A percentile compares a stretch with the other conserved stretches of the same genome.
Evolutionary conservation across 2,113 vertebrate species (phyloP).

Genomic region (Platichthys stellatus): DNA sequence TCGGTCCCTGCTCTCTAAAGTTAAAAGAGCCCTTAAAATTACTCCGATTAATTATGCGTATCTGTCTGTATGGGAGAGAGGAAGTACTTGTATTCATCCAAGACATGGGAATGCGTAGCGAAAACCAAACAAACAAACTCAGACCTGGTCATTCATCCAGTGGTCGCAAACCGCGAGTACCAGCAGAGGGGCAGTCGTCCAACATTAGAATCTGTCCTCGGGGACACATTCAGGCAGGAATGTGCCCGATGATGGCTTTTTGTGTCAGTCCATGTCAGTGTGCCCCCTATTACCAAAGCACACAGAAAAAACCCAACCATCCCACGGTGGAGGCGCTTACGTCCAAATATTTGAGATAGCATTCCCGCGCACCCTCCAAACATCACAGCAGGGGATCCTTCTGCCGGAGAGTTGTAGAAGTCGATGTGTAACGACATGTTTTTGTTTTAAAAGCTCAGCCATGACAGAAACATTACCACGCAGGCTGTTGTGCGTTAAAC

Average conservation of each 20-base stretch:
- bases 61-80: constrained; percentile 77
- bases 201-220: constrained; percentile 49
- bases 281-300: constrained; percentile 41
- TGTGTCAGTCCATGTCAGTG: constrained; percentile 43
- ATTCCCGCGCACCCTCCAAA: constrained; percentile 39
- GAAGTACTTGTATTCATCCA: constrained; percentile 72
- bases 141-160: constrained; percentile 47
- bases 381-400: constrained; percentile 26
- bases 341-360: constrained; percentile 58
- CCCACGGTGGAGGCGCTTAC: constrained; percentile 32
- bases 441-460: constrained; percentile 29
- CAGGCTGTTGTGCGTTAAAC: constrained; percentile 28
- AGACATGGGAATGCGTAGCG: constrained; percentile 69
- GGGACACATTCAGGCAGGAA: constrained; percentile 50
- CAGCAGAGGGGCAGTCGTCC: constrained; percentile 27
- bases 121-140: constrained; percentile 75
- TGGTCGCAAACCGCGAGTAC: constrained; percentile 15
- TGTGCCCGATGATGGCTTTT: constrained; percentile 32
- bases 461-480: constrained; percentile 18
- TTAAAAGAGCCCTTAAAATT: constrained; percentile 55
- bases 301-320: constrained; percentile 16
- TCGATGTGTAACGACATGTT: constrained; percentile 46
- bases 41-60: constrained; percentile 75
- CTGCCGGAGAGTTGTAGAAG: constrained; percentile 40
- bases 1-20: constrained; percentile 46